phyloP scores from a whole-genome alignment of 2,797 vertebrate species.

The Dryobates pubescens region DNA sequence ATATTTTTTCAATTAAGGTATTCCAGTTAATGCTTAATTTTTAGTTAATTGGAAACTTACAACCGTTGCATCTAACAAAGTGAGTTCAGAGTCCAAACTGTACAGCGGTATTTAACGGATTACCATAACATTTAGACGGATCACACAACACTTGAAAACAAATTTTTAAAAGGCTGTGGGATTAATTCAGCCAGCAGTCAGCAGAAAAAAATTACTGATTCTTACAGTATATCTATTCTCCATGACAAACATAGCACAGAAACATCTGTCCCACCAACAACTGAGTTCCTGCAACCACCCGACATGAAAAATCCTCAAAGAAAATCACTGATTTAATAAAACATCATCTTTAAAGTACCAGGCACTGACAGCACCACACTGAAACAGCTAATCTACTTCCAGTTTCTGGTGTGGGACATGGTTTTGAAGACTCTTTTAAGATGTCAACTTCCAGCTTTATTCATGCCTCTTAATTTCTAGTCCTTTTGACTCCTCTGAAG shows the following conservation, averaged over 20 bases:
- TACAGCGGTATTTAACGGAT: slow-evolving; percentile 55
- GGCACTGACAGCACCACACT: not conserved
- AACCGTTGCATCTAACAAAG: slow-evolving; percentile 71
- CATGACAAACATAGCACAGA: accelerated
- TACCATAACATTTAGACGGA: slow-evolving; percentile 53
- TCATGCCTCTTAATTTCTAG: not conserved
- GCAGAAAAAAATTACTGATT: not conserved
- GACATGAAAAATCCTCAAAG: not conserved
- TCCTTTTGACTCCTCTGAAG: not conserved
- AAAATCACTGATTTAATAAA: not conserved
- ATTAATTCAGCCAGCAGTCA: slow-evolving; percentile 1
- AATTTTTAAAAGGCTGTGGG: slow-evolving; percentile 30
- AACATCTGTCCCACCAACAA: not conserved
- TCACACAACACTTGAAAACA: slow-evolving; percentile 41
- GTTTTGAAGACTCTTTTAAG: not conserved
- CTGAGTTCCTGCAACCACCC: not conserved
- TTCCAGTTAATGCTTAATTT: slow-evolving; percentile 82
- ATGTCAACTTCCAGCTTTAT: not conserved
- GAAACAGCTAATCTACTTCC: not conserved
- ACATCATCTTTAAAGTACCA: not conserved
- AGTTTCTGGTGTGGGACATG: not conserved
- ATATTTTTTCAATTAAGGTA: slow-evolving; percentile 38
- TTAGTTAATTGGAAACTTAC: slow-evolving; percentile 85
- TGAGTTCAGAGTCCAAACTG: slow-evolving; percentile 76
- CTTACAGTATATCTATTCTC: not conserved